Evolutionary conservation across 1,140 invertebrate species (phyloP).

Genomic region (Galleria mellonella): DNA sequence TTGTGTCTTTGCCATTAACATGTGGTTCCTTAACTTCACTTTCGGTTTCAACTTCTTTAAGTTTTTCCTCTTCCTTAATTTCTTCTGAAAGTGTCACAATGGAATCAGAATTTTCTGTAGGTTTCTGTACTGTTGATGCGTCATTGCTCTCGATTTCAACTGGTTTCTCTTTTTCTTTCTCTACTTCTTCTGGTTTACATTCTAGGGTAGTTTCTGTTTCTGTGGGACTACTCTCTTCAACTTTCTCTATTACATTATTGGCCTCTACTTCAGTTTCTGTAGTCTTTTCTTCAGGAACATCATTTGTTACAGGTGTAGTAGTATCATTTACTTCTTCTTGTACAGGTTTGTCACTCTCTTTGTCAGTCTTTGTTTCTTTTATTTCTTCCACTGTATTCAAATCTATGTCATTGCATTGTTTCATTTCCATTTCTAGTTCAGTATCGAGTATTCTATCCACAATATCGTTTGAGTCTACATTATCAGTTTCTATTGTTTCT

Average conservation of each 20-base stretch:
- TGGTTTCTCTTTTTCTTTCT: constrained; percentile 5
- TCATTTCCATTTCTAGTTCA: constrained; percentile 49
- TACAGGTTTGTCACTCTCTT: constrained; percentile 8
- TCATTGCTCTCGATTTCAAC: constrained; percentile 14
- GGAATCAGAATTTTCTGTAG: constrained; percentile 9
- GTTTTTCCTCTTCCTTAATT: constrained; percentile 7
- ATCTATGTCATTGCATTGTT: constrained; percentile 24
- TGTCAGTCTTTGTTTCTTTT: constrained; percentile 18
- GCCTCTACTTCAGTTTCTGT: constrained; percentile 1
- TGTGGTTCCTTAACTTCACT: constrained; percentile 25
- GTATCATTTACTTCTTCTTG: constrained; percentile 5
- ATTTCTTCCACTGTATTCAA: constrained; percentile 12
- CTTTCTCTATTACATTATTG: constrained; percentile 11
- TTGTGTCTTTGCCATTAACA: constrained; percentile 48
- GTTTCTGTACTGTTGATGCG: constrained; percentile 8
- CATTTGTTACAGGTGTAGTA: background rate
- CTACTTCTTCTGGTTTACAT: constrained; percentile 17
- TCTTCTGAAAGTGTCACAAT: constrained; percentile 2
- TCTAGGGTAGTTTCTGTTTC: constrained; percentile 9
- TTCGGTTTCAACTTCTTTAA: constrained; percentile 7
- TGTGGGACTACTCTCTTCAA: constrained; percentile 13
- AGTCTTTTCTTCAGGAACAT: constrained; percentile 5
- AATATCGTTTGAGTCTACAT: constrained; percentile 51
- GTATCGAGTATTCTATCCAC: constrained; percentile 52
- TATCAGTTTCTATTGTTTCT: constrained; percentile 59